Evolutionary conservation across 1,140 invertebrate genomes (phyloP).

Genomic region (Papilio xuthus): DNA sequence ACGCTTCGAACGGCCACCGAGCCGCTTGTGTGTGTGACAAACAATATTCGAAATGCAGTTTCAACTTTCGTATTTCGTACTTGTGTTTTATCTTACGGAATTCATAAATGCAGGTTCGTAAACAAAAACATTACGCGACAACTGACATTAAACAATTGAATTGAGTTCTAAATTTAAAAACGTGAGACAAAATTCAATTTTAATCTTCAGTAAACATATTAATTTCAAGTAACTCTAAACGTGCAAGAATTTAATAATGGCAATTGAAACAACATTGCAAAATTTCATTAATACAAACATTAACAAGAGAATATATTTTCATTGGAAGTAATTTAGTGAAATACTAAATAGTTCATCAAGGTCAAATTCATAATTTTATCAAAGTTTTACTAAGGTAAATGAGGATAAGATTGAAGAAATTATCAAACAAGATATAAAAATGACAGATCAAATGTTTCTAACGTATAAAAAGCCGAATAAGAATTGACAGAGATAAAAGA

Average conservation of each 20-base stretch:
- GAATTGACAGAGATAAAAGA: background rate
- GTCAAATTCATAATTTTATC: background rate
- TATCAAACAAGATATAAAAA: background rate
- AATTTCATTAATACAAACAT: background rate
- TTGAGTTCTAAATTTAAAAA: no score
- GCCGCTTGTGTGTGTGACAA: background rate
- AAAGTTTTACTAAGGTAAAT: background rate
- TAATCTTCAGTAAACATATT: background rate
- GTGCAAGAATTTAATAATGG: no score
- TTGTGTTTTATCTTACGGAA: background rate
- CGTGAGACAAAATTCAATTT: no score
- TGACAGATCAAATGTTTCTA: background rate
- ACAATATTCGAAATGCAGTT: background rate
- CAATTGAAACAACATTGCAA: background rate
- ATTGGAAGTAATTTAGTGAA: background rate
- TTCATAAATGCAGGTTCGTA: background rate
- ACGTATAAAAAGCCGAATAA: background rate
- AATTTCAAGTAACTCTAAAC: background rate
- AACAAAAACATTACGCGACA: background rate
- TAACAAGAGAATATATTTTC: background rate
- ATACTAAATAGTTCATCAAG: background rate
- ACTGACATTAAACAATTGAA: background rate
- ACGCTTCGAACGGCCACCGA: background rate
- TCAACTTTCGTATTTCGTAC: background rate
- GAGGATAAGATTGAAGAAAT: background rate